Conservation (phyloP, 2,797 vertebrate species). For the Hoplostethus mediterraneus region DNA sequence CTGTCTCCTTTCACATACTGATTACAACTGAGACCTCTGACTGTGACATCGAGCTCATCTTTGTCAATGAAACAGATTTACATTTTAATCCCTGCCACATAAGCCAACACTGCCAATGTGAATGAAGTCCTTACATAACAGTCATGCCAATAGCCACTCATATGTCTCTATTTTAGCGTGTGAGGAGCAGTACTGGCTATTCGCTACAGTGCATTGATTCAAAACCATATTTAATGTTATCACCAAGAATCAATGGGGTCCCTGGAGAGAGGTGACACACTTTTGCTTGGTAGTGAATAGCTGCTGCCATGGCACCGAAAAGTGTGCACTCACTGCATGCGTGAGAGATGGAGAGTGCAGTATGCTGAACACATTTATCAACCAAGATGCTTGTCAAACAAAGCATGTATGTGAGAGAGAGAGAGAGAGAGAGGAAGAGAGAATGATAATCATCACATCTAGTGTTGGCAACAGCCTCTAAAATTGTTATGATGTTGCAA, state of each 20-base stretch:
- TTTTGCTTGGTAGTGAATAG: constrained; percentile 27
- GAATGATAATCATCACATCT: background rate
- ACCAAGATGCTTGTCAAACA: constrained; percentile 35
- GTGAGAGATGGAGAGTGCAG: constrained; percentile 8
- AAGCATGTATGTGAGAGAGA: constrained; percentile 29
- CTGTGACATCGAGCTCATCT: constrained; percentile 29
- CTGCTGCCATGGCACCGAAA: constrained; percentile 26
- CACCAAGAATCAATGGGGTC: constrained; percentile 25
- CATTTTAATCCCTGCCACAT: constrained; percentile 50
- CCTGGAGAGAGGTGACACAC: constrained; percentile 35
- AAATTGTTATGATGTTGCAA: constrained; percentile 7
- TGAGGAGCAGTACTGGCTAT: constrained; percentile 27
- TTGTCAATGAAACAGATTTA: constrained; percentile 65
- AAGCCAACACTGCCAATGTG: constrained; percentile 37
- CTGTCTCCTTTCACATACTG: constrained; percentile 18
- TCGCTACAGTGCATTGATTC: constrained; percentile 15
- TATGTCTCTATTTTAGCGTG: constrained; percentile 33
- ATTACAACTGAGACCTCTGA: constrained; percentile 8
- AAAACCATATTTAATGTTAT: constrained; percentile 26
- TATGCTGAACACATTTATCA: constrained; percentile 32
- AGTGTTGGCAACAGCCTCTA: background rate
- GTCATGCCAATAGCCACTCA: constrained; percentile 9
- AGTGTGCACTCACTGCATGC: background rate
- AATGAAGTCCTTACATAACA: constrained; percentile 55
- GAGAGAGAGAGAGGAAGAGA: constrained; percentile 13